phyloP scores from a whole-genome alignment of 2,888 invertebrate species.

The Catonia carolina region DNA sequence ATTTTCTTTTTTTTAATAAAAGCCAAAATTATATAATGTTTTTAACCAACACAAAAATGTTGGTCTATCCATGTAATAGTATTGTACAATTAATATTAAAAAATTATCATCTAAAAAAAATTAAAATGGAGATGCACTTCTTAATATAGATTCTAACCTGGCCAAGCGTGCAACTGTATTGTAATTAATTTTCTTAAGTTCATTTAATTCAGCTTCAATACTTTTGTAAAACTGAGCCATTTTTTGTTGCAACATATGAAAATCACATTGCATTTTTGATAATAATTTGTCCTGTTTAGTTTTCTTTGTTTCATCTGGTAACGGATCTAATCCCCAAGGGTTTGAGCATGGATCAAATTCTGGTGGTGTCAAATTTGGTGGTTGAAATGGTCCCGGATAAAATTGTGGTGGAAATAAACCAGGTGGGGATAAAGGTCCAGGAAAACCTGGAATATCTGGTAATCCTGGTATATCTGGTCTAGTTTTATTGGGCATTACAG shows the following conservation, averaged over 20 bases:
- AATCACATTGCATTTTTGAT: constrained; percentile 4
- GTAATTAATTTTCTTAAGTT: constrained; percentile 5
- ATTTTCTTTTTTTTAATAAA: too few relatives aligned
- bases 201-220: neutral
- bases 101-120: too few relatives aligned
- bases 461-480: neutral
- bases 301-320: neutral
- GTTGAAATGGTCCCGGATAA: neutral
- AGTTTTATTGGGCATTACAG: neutral
- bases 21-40: too few relatives aligned
- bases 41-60: too few relatives aligned
- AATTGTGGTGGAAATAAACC: neutral
- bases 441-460: neutral
- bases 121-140: constrained; percentile 1
- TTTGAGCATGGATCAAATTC: neutral
- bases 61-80: too few relatives aligned
- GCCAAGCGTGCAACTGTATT: constrained; percentile 3
- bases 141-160: neutral
- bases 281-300: neutral
- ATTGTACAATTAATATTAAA: too few relatives aligned
- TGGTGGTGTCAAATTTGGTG: neutral
- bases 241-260: neutral
- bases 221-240: neutral
- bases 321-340: neutral
- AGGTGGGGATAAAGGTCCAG: neutral